Conservation (phyloP, 1,140 invertebrate genomes). For the Mactra quadrangularis region DNA sequence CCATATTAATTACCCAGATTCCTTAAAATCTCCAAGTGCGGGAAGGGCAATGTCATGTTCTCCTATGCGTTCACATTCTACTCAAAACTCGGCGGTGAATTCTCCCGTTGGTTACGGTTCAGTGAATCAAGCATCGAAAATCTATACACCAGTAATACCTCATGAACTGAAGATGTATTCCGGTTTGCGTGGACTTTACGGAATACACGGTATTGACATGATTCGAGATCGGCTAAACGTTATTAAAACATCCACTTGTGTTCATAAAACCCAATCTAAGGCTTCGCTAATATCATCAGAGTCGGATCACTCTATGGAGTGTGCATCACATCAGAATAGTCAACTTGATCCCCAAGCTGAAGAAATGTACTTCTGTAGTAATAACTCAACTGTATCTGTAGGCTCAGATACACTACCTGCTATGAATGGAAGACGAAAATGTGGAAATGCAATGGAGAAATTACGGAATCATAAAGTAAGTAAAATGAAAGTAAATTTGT, state of each 20-base stretch:
- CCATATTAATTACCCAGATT: conserved; percentile 73
- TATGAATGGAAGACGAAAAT: conserved; percentile 63
- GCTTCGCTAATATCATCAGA: conserved; percentile 77
- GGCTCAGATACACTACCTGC: conserved; percentile 76
- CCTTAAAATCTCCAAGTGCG: conserved; percentile 66
- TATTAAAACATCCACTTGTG: conserved; percentile 64
- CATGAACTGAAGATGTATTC: conserved; percentile 64
- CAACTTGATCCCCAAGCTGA: conserved; percentile 65
- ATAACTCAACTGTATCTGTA: conserved; percentile 77
- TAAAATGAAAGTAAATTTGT: neutral
- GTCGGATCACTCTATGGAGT: conserved; percentile 80
- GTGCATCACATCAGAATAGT: conserved; percentile 66
- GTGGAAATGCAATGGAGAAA: conserved; percentile 55
- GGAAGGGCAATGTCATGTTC: conserved; percentile 75
- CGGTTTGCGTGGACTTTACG: conserved; percentile 45
- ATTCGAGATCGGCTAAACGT: conserved; percentile 58
- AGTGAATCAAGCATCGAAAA: conserved; percentile 49
- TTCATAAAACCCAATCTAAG: conserved; percentile 75
- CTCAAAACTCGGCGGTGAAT: conserved; percentile 59
- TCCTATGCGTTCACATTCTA: conserved; percentile 65
- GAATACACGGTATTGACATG: conserved; percentile 58
- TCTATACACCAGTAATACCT: conserved; percentile 72
- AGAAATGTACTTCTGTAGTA: conserved; percentile 74
- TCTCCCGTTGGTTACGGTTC: conserved; percentile 64
- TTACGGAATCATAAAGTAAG: conserved; percentile 61